A percentile compares a stretch with the other conserved stretches of the same genome.
Conservation (phyloP, 2,797 vertebrate species). For the Cossypha polioptera region DNA sequence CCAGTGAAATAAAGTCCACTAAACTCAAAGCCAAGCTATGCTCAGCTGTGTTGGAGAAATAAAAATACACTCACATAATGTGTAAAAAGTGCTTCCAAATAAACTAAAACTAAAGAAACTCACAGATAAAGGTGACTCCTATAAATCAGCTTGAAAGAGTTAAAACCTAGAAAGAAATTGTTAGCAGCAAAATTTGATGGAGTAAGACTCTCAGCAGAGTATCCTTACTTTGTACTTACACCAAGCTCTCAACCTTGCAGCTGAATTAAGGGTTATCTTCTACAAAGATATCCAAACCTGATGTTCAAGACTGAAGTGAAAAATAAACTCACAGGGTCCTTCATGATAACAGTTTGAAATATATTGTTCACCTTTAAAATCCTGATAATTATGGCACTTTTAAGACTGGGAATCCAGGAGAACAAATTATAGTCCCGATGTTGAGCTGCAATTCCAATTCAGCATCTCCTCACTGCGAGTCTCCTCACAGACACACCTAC, state of each 20-base stretch:
- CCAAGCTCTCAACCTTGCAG: background rate
- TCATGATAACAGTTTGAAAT: background rate
- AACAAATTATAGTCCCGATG: background rate
- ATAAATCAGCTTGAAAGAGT: background rate
- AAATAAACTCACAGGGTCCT: background rate
- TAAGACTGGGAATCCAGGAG: background rate
- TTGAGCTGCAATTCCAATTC: background rate
- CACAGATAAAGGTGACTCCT: background rate
- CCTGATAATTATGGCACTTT: background rate
- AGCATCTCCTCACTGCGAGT: background rate
- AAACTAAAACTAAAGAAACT: background rate
- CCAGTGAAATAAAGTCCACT: background rate
- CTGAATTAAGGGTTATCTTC: background rate
- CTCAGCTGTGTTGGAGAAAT: background rate
- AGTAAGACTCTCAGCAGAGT: background rate
- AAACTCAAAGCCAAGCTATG: background rate
- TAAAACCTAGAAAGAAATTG: background rate
- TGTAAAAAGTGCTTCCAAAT: background rate
- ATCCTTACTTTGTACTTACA: background rate
- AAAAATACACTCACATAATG: rapidly evolving
- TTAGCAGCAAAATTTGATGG: background rate
- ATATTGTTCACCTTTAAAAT: background rate
- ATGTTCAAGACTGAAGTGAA: background rate
- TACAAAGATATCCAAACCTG: background rate
- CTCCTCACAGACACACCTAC: background rate